These are phyloP conservation scores for Ophion costatus DNA, from an alignment of 2,888 invertebrate genomes.

Conservation along the genomic window DNA sequence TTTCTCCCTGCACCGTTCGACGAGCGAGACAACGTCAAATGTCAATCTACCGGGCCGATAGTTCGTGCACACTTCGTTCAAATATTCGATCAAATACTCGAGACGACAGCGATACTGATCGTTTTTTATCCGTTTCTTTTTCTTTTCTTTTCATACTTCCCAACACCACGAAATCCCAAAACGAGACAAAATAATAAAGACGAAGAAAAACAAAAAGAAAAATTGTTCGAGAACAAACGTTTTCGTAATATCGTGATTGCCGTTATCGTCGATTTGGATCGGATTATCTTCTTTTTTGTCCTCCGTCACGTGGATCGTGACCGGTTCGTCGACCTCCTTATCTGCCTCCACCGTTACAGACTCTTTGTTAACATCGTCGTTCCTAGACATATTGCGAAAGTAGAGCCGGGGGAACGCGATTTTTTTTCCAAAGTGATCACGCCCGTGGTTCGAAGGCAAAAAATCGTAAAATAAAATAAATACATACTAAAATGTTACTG, in stretches of 20 bases:
- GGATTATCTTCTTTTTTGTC: conserved; percentile 29
- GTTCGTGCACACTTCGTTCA: conserved; percentile 22
- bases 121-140: conserved; percentile 2
- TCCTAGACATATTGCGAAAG: conserved; percentile 55
- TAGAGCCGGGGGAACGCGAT: conserved; percentile 22
- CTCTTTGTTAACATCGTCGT: conserved; percentile 46
- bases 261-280: conserved; percentile 63
- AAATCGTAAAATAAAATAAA: background rate
- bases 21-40: background rate
- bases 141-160: conserved; percentile 20
- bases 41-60: conserved; percentile 20
- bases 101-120: background rate
- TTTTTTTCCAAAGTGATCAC: background rate
- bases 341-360: conserved; percentile 39
- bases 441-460: background rate
- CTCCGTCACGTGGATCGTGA: conserved; percentile 21
- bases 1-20: background rate
- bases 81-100: background rate
- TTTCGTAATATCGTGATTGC: conserved; percentile 69
- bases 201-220: conserved; percentile 47
- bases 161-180: conserved; percentile 67
- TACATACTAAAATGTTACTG: too few species aligned
- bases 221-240: conserved; percentile 71
- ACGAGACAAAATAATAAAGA: conserved; percentile 22
- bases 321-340: conserved; percentile 45